phyloP scores from a whole-genome alignment of 2,888 invertebrate species.

The Dryococelus australis region DNA sequence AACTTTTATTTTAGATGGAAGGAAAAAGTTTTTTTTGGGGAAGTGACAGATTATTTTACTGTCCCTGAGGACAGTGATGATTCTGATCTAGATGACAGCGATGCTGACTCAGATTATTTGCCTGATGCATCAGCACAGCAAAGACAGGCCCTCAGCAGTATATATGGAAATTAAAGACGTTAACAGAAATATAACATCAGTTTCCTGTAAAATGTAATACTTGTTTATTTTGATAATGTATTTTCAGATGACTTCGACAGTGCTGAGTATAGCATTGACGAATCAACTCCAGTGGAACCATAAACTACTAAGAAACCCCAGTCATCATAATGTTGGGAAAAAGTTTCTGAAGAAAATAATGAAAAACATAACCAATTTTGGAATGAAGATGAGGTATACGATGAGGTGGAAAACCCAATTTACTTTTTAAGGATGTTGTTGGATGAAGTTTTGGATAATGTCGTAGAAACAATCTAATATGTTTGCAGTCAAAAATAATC shows the following conservation, averaged over 20 bases:
- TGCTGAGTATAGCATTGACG: neutral
- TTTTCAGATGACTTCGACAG: neutral
- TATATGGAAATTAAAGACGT: neutral
- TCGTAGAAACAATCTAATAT: slow-evolving; percentile 3
- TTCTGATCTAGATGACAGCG: neutral
- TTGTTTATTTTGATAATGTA: too few relatives aligned
- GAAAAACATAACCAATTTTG: neutral
- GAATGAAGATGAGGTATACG: neutral
- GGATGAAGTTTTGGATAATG: neutral
- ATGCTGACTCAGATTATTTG: neutral
- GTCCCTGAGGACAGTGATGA: neutral
- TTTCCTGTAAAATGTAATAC: too few relatives aligned
- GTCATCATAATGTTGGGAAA: neutral
- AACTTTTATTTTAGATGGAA: too few relatives aligned
- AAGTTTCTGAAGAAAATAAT: neutral
- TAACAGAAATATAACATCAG: too few relatives aligned
- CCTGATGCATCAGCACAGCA: neutral
- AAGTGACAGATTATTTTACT: neutral
- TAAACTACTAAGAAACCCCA: neutral
- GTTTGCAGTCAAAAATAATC: neutral
- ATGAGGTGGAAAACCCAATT: neutral
- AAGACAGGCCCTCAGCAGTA: neutral
- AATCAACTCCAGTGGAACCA: neutral
- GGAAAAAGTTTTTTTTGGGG: neutral
- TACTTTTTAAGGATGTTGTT: neutral